Conservation (phyloP, 2,113 vertebrate genomes). For the Danionella cerebrum region DNA sequence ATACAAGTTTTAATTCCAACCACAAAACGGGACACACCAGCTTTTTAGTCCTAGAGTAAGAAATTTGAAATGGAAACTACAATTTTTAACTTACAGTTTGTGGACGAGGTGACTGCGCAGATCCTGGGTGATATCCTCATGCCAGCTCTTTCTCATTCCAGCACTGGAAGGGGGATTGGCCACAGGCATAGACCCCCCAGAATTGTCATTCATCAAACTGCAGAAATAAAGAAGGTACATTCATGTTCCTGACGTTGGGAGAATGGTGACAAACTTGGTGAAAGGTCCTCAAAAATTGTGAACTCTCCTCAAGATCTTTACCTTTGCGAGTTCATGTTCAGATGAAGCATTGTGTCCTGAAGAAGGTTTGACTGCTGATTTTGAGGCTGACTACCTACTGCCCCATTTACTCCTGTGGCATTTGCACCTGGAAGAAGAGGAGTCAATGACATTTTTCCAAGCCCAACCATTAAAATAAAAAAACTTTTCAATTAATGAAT, state of each 20-base stretch:
- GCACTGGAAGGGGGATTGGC: constrained; percentile 78
- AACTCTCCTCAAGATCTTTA: too few relatives aligned
- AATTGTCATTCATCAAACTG: constrained; percentile 78
- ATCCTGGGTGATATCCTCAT: constrained; percentile 93
- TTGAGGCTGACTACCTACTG: constrained; percentile 73
- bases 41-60: too few relatives aligned
- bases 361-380: constrained; percentile 72
- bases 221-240: neutral
- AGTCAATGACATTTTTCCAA: too few relatives aligned
- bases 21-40: too few relatives aligned
- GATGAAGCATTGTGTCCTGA: constrained; percentile 87
- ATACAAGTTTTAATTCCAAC: too few relatives aligned
- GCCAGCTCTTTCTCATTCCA: constrained; percentile 91
- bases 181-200: constrained; percentile 81
- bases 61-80: too few relatives aligned
- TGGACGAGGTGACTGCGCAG: constrained; percentile 91
- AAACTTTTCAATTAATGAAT: too few relatives aligned
- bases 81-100: constrained; percentile 78
- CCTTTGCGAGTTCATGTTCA: constrained; percentile 86
- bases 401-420: constrained; percentile 91
- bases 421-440: constrained; percentile 64
- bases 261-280: neutral
- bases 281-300: too few relatives aligned
- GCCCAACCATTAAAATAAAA: too few relatives aligned
- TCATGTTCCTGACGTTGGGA: too few relatives aligned